These are phyloP conservation scores for Biston stratarius DNA, from an alignment of 2,888 invertebrate species.

Conservation along the genomic window DNA sequence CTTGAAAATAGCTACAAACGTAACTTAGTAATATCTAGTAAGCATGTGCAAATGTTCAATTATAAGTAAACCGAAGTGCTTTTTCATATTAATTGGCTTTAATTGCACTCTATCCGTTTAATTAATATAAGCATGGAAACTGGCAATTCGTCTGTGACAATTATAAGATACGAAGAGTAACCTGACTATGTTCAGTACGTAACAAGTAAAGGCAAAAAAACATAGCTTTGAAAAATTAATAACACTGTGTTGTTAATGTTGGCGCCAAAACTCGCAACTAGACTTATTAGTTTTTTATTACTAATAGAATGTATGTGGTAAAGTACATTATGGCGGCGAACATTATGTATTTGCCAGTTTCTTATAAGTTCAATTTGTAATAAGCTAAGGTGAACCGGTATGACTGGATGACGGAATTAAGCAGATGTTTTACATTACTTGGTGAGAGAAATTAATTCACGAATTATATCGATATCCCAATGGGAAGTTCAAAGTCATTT, in stretches of 20 bases:
- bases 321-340: too few relatives aligned
- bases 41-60: constrained; percentile 28
- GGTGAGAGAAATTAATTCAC: constrained; percentile 46
- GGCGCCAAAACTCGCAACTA: too few relatives aligned
- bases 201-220: background rate
- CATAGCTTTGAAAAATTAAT: background rate
- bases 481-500: constrained; percentile 39
- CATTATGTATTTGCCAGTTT: too few relatives aligned
- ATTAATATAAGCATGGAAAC: constrained; percentile 49
- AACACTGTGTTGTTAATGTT: too few relatives aligned
- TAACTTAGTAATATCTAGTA: background rate
- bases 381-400: background rate
- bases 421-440: constrained; percentile 43
- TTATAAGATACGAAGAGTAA: constrained; percentile 16
- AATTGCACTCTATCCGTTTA: constrained; percentile 74
- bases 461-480: constrained; percentile 45
- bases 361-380: too few relatives aligned
- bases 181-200: background rate
- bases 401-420: constrained; percentile 27
- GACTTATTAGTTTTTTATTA: too few relatives aligned
- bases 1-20: too few relatives aligned
- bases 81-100: constrained; percentile 46
- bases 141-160: constrained; percentile 28
- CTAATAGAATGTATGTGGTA: too few relatives aligned
- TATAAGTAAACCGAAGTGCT: constrained; percentile 33